Conservation (phyloP, 2,888 invertebrate genomes). For the Acronicta psi region DNA sequence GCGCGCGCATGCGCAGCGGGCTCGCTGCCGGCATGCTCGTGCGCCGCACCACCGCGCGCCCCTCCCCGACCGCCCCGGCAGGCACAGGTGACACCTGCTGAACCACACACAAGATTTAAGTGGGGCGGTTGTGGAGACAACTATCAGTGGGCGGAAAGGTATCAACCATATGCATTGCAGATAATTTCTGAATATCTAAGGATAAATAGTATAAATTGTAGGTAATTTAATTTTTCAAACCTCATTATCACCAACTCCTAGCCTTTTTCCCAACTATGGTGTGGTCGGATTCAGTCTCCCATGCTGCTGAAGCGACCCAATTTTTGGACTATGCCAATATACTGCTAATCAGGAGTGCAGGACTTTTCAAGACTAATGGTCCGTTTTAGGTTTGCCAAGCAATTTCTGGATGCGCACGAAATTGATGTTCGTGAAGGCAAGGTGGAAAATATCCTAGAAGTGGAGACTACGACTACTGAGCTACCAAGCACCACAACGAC, state of each 20-base stretch:
- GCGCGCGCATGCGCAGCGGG: slow-evolving; percentile 94
- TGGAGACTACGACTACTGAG: slow-evolving; percentile 76
- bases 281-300: too few relatives aligned
- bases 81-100: slow-evolving; percentile 91
- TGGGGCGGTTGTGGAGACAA: slow-evolving; percentile 97
- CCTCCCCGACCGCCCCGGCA: slow-evolving; percentile 87
- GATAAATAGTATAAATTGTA: too few relatives aligned
- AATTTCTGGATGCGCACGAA: slow-evolving; percentile 92
- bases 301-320: too few relatives aligned
- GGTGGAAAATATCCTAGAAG: slow-evolving; percentile 75
- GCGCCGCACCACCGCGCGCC: slow-evolving; percentile 92
- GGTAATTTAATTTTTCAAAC: too few relatives aligned
- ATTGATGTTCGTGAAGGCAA: slow-evolving; percentile 84
- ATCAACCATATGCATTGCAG: slow-evolving; percentile 13
- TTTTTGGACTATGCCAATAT: too few relatives aligned
- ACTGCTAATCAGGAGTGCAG: too few relatives aligned
- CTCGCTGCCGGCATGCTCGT: slow-evolving; percentile 93
- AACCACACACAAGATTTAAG: slow-evolving; percentile 92
- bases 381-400: slow-evolving; percentile 89
- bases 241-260: too few relatives aligned
- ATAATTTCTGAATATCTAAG: too few relatives aligned
- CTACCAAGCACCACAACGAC: slow-evolving; percentile 69
- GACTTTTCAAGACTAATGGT: background rate
- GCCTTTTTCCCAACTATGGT: too few relatives aligned
- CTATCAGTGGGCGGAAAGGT: slow-evolving; percentile 91